Percentiles rank a stretch among this genome's conserved stretches.
These are phyloP conservation scores for Caenorhabditis panamensis DNA, from an alignment of 2,888 invertebrate genomes.

Conservation along the genomic window DNA sequence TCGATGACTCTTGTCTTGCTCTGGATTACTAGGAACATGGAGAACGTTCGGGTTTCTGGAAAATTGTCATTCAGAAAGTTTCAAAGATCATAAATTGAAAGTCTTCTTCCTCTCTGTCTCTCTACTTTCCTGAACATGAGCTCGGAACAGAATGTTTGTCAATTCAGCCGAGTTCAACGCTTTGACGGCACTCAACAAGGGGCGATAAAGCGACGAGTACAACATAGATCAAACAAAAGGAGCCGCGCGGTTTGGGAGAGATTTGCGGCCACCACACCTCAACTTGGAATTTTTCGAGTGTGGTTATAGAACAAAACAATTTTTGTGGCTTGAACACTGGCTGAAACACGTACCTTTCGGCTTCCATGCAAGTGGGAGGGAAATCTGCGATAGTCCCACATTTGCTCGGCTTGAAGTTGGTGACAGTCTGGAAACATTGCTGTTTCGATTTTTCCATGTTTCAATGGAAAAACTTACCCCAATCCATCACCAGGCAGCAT, in stretches of 20 bases:
- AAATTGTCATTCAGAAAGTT: background rate
- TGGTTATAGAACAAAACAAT: constrained; percentile 20
- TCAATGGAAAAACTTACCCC: constrained; percentile 32
- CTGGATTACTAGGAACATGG: constrained; percentile 71
- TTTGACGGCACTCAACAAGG: constrained; percentile 36
- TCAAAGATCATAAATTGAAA: constrained; percentile 35
- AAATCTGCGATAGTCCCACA: constrained; percentile 70
- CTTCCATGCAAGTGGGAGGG: constrained; percentile 72
- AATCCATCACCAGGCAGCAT: constrained; percentile 47
- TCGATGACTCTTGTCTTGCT: constrained; percentile 69
- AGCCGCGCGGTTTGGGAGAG: constrained; percentile 7
- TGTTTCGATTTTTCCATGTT: background rate
- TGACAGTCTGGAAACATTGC: constrained; percentile 42
- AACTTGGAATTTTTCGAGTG: background rate
- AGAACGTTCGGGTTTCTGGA: constrained; percentile 70
- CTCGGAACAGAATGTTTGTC: constrained; percentile 33
- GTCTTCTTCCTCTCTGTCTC: background rate
- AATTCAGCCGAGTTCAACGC: constrained; percentile 32
- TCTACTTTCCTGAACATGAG: constrained; percentile 16
- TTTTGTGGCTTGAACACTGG: constrained; percentile 5
- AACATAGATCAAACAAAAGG: constrained; percentile 43
- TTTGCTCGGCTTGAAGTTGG: constrained; percentile 64
- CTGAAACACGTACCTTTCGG: constrained; percentile 46
- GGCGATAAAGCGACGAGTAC: constrained; percentile 50
- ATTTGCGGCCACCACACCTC: constrained; percentile 24